phyloP scores from a whole-genome alignment of 2,797 vertebrate genomes.

The Mus spretus region DNA sequence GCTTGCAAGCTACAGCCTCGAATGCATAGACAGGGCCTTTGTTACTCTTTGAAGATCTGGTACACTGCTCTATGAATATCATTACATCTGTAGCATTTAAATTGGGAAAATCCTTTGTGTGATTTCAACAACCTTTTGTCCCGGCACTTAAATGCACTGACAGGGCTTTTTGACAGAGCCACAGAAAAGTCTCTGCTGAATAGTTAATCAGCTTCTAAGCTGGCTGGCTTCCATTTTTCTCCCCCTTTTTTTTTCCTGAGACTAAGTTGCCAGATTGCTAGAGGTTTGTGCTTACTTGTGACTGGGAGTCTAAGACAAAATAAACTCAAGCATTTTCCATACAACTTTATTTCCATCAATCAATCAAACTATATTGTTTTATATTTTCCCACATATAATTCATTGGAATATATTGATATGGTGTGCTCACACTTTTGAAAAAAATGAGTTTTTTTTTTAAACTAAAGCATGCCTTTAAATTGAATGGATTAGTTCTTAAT shows the following conservation, averaged over 20 bases:
- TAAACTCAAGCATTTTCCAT: slow-evolving; percentile 10
- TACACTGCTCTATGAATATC: slow-evolving; percentile 74
- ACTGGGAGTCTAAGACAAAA: slow-evolving; percentile 63
- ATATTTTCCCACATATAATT: not conserved
- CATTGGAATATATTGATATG: not conserved
- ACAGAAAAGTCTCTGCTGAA: slow-evolving; percentile 79
- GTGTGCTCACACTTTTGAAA: slow-evolving; percentile 36
- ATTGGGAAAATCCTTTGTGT: slow-evolving; percentile 78
- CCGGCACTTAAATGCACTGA: slow-evolving; percentile 72
- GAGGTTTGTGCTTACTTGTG: slow-evolving; percentile 52
- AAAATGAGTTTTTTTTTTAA: not conserved
- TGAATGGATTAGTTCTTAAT: not conserved
- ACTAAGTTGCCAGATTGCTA: slow-evolving; percentile 21
- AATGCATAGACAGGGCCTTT: slow-evolving; percentile 57
- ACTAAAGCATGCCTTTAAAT: not conserved
- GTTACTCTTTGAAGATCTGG: slow-evolving; percentile 67
- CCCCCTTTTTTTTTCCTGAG: slow-evolving; percentile 66
- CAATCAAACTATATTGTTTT: not conserved
- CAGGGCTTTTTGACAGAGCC: slow-evolving; percentile 78
- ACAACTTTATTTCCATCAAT: slow-evolving; percentile 43
- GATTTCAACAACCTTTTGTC: slow-evolving; percentile 82
- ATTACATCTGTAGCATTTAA: slow-evolving; percentile 78
- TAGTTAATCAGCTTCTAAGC: slow-evolving; percentile 75
- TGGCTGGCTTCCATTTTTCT: slow-evolving; percentile 71
- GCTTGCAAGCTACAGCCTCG: slow-evolving; percentile 64